Evolutionary conservation across 2,113 vertebrate genomes (phyloP), one percentile per base, ranked within the genome.

Genomic region (Aleadryas rufinucha): DNA sequence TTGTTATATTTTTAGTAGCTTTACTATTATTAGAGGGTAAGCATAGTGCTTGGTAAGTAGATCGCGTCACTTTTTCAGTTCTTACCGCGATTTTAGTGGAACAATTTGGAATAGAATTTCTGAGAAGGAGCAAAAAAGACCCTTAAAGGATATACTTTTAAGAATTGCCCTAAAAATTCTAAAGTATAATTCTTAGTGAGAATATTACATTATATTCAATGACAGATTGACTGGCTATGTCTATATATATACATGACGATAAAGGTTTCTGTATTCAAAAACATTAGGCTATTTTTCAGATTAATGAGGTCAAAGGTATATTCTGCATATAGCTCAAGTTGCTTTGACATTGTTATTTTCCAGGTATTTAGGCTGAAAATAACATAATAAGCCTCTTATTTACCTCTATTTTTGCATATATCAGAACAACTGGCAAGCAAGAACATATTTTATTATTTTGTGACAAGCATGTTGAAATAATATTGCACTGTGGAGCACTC

Each of bases 191-290:
- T 49, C 13, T 61, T 50, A 61, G 47, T 44, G 42, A 83, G 17
- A 61, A 35, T 5, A 52, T 59, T 68, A 11, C 8, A 11, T 23
- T 49, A 35, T 27, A 57, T 31, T 45, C 28, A 60, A 19, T 57
- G 20, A 18, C 18, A 50, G 28, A 83, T 4, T 69, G 31, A n/a
- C 45, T 64, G 21, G 16, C 7, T 63, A 9, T 35, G 6, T 47
- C 9, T 6, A 2, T 81, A 42, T 17, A 65, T 61, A 27, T 21
- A n/a, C 7, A 30, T 30, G 7, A 12, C 0, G 3, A 61, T 65
- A 41, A 45, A 69, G 1, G 8, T 41, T 81, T 72, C 13, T 70
- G 2, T 37, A 60, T 82, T 64, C 37, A 5, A 65, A 96, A 88
- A 80, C 9, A 33, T 33, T 22, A 18, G 7, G 23, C 0, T 44